Conservation (phyloP, 2,113 vertebrate species). For the Oncorhynchus mykiss region DNA sequence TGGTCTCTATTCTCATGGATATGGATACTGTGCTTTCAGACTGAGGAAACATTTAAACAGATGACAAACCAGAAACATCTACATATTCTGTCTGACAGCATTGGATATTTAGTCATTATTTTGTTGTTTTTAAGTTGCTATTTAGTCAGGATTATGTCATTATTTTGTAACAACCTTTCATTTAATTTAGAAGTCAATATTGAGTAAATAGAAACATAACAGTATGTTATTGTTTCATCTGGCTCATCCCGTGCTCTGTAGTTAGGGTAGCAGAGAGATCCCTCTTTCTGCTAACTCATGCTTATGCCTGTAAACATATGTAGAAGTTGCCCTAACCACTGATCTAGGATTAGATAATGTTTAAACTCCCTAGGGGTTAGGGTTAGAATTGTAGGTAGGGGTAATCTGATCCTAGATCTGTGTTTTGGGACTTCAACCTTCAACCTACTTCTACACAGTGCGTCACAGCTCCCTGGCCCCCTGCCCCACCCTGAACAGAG, state of each 20-base stretch:
- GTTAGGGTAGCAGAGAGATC: neutral
- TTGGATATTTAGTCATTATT: no score
- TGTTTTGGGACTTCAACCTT: neutral
- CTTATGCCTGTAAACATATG: neutral
- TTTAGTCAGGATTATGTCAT: neutral
- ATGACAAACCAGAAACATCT: no score
- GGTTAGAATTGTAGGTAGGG: neutral
- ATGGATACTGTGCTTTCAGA: no score
- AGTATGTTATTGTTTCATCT: neutral
- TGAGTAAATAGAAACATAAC: neutral
- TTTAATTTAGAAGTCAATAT: neutral
- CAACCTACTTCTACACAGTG: neutral
- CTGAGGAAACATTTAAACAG: no score
- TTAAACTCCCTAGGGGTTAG: neutral
- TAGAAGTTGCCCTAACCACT: neutral
- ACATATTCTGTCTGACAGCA: no score
- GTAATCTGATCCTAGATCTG: neutral
- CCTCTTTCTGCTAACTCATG: neutral
- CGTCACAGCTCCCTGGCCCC: conserved; percentile 1
- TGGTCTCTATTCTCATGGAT: no score
- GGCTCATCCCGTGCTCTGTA: neutral
- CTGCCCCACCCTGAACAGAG: conserved; percentile 7
- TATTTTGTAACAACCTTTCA: neutral
- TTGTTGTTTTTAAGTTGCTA: no score
- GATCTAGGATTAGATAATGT: neutral